Evolutionary conservation across 2,113 vertebrate species (phyloP), one percentile per base, ranked within the genome.

Genomic region (Morone saxatilis): DNA sequence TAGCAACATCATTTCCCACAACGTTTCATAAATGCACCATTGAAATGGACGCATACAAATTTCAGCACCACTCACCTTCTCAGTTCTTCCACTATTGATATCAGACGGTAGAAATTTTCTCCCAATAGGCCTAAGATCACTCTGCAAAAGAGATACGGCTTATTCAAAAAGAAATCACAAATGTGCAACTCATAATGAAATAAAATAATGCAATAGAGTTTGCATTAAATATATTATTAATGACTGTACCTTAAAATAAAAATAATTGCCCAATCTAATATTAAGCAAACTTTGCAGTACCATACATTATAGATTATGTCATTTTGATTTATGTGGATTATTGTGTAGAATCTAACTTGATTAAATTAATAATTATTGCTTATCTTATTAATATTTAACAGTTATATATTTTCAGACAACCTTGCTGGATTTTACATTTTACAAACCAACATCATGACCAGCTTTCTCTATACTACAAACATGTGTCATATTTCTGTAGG

Each of bases 81-180:
- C 97, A 80, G 97, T 94, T 88, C 97, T 96, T 93, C 98, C 98
- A 90, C 98, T 97, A 90, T 97, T 99, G 92, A 99, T 97, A 90
- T 99, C 97, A 83, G 94, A 92, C n/a, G 98, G 97, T 6, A 99
- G 95, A 81, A 97, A 96, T 83, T 97, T 97, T 91, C 95, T 97
- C 84, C 98, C 98, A 91, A 97, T 96, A 51, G 96, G 96, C 95
- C 98, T 97, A 88, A 99, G 95, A 95, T 99, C 98, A 95, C 94
- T 97, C 98, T 99, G 95, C 89, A 95, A 95, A 96, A 91, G 10
- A 89, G 0, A 86, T 4, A 53, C 0, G 1, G 7, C 56, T 59
- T 68, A 40, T 65, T 62, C 74, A 57, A 22, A 66, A 75, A 16
- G 6, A 54, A 16, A 57, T 7, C 25, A 67, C 3, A 25, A 47